Base-by-base conservation (phyloP, 2,888 invertebrate species). In the Euplagia quadripunctaria region DNA sequence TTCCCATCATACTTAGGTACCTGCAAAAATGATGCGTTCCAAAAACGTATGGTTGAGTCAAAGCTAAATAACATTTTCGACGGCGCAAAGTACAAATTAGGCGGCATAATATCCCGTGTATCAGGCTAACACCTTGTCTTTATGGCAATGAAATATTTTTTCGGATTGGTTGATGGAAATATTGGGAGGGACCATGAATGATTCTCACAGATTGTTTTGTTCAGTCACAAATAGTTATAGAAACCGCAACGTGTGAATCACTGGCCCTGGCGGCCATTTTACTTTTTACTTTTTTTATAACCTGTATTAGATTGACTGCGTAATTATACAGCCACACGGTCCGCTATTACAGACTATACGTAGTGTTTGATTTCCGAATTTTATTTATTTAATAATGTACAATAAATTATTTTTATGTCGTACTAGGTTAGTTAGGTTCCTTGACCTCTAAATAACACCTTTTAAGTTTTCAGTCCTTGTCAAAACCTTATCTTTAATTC, bases 171-270 rank as follows among this genome's bases (percentile, higher is more conserved):
- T 83, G 87, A 88, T 88, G 82, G 86, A 85, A 86, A 86, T 84
- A 81, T 84, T 88, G 88, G 86, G 87, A 86, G 84, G 90, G 87
- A 85, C 86, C 82, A 81, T 79, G 82, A 84, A 84, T 82, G 84
- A 83, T 84, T 82, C 82, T 83, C 86, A 82, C 81, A 80, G 72
- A 78, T 72, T 77, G 80, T 86, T 87, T 80, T 84, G 84, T 87
- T 87, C 87, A 89, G 88, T 90, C 87, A 87, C 86, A 87, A 88
- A 90, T 90, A 88, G 87, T 83, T 86, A 82, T 79, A 87, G 87
- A 89, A 91, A 90, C 90, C 90, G 82, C 89, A 91, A 85, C 69
- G 75, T 85, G 86, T 92, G 92, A 92, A 88, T 91, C 91, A 92
- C 83, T 81, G 82, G 79, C 77, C 71, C 74, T 73, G 76, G 76